Percentiles rank a stretch among this genome's conserved stretches.
Conservation (phyloP, 2,888 invertebrate genomes). For the Tetragonula carbonaria region DNA sequence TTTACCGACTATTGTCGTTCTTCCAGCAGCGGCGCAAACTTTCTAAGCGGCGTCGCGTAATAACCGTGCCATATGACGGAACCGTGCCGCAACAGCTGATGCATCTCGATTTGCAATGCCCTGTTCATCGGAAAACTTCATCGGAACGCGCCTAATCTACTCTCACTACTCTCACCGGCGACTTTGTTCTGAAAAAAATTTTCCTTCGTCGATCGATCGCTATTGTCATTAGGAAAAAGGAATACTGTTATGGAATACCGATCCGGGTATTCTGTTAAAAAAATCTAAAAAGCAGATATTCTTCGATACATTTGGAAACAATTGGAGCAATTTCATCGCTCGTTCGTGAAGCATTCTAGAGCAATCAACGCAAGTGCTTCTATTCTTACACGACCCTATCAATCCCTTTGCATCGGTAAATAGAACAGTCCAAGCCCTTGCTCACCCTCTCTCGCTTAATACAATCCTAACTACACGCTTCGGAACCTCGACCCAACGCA, state of each 20-base stretch:
- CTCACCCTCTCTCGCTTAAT: slow-evolving; percentile 8
- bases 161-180: too few relatives aligned
- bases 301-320: slow-evolving; percentile 1
- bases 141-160: too few relatives aligned
- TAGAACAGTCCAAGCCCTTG: slow-evolving; percentile 10
- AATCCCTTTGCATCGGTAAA: slow-evolving; percentile 19
- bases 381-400: slow-evolving; percentile 20
- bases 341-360: background rate
- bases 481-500: background rate
- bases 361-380: slow-evolving; percentile 27
- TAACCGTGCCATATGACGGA: slow-evolving; percentile 54
- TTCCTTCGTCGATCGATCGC: too few relatives aligned
- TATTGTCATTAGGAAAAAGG: too few relatives aligned
- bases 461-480: slow-evolving; percentile 10
- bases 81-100: slow-evolving; percentile 59
- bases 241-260: too few relatives aligned
- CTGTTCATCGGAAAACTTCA: background rate
- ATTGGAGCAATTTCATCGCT: slow-evolving; percentile 3
- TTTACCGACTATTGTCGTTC: slow-evolving; percentile 50
- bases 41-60: slow-evolving; percentile 49
- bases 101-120: slow-evolving; percentile 44
- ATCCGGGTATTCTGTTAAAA: too few relatives aligned
- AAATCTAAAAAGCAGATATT: background rate
- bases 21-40: slow-evolving; percentile 50
- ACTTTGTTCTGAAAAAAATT: too few relatives aligned